Conservation (phyloP, 2,113 vertebrate species). For the Okapia johnstoni region DNA sequence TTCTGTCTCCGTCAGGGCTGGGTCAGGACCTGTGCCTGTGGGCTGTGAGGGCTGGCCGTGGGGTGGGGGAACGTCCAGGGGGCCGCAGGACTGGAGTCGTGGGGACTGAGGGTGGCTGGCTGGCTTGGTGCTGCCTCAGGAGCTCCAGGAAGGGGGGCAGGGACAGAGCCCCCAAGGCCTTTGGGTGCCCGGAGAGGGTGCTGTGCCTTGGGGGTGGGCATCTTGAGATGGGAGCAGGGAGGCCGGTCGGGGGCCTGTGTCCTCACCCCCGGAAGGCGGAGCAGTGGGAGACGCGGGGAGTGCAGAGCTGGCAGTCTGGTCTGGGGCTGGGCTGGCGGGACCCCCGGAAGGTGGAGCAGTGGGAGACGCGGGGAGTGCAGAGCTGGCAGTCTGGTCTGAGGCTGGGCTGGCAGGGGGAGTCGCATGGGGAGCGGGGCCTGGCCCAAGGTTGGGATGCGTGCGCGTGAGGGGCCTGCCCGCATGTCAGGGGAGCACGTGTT, state of each 20-base stretch:
- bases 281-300: neutral
- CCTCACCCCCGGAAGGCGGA: neutral
- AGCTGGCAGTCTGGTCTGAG: too few relatives aligned
- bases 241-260: neutral
- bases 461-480: neutral
- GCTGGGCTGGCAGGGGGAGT: neutral
- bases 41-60: neutral
- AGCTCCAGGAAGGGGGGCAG: neutral
- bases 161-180: neutral
- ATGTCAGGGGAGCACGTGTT: accelerated
- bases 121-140: neutral
- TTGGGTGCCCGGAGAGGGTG: neutral
- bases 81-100: neutral
- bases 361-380: neutral
- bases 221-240: neutral
- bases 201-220: neutral
- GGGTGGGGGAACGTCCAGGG: neutral
- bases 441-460: neutral
- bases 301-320: neutral
- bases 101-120: neutral
- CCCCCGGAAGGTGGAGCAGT: neutral
- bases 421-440: neutral
- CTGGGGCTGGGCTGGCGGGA: neutral
- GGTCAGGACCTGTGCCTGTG: neutral
- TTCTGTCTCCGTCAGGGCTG: neutral